Percentiles rank a stretch among this genome's conserved stretches.
phyloP scores from a whole-genome alignment of 2,888 invertebrate genomes.

The Pediacus dermestoides region DNA sequence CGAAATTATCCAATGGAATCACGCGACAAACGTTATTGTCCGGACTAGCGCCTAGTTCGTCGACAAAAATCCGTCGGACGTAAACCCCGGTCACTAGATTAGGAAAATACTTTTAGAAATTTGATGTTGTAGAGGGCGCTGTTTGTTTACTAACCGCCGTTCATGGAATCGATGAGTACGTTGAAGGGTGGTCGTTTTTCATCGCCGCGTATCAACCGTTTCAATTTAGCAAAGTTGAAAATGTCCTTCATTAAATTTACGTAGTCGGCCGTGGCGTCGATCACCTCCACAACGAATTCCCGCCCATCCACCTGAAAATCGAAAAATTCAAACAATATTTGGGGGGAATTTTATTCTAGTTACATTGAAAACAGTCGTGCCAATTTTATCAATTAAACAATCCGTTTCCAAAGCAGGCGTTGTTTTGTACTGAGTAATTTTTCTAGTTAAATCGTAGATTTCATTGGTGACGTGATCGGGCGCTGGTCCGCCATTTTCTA shows the following conservation, averaged over 20 bases:
- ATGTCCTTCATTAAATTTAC: conserved; percentile 89
- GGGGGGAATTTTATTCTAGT: conserved; percentile 27
- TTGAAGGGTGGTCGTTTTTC: conserved; percentile 65
- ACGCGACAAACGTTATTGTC: conserved; percentile 68
- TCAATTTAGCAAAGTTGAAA: conserved; percentile 87
- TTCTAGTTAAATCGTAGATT: conserved; percentile 77
- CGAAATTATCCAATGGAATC: conserved; percentile 88
- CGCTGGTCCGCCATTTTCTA: conserved; percentile 95
- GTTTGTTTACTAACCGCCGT: conserved; percentile 76
- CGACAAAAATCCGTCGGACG: conserved; percentile 80
- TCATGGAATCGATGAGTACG: conserved; percentile 89
- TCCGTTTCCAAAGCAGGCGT: conserved; percentile 70
- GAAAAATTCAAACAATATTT: conserved; percentile 10
- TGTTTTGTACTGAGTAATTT: conserved; percentile 75
- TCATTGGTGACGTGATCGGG: conserved; percentile 86
- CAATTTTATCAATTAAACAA: conserved; percentile 67
- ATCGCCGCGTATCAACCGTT: conserved; percentile 67
- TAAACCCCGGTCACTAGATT: conserved; percentile 91
- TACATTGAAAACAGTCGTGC: conserved; percentile 63
- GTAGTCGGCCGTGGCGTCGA: conserved; percentile 90
- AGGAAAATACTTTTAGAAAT: conserved; percentile 10
- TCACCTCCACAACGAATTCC: conserved; percentile 78
- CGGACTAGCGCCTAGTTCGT: conserved; percentile 75
- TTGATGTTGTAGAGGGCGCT: no score
- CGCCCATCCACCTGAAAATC: conserved; percentile 62